Evolutionary conservation across 1,140 invertebrate species (phyloP), one percentile per base, ranked within the genome.

Genomic region (Aphelenchoides avenae): DNA sequence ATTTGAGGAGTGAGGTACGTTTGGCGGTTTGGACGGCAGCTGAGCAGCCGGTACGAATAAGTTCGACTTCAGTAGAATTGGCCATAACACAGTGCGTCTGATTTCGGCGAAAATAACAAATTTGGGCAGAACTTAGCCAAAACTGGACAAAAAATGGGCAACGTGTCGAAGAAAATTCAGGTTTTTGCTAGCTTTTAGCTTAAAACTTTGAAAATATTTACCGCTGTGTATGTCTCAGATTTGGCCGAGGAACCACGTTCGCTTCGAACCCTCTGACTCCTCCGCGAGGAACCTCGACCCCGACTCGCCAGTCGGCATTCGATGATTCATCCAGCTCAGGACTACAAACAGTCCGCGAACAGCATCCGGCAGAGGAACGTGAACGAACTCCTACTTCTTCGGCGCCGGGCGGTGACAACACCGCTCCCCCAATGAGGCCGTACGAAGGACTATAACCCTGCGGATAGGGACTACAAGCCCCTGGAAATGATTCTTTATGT

Each of bases 261-360:
- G 73, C 73, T 36, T 75, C 73, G 7, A 75, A 75, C 46, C 73
- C 73, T 27, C 49, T 75, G 48, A 77, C 73, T 22, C 73, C 73
- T n/a, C 73, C 75, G 24, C 58, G 70, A 26, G 75, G 71, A 44
- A 61, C 64, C n/a, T 76, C 73, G 13, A 75, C 73, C 6, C 73
- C 73, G 20, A 68, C 71, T 48, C 65, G 71, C 11, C 20, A 13
- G 36, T 11, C 60, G 30, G 30, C 47, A 15, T 15, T 41, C 5
- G 58, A 56, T 40, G 54, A 59, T 58, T 29, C 31, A 15, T 46
- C 46, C 15, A 39, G 31, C 29, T 24, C 33, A 42, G 37, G n/a
- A 6, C 29, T 13, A 26, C 6, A 43, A 7, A 30, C 56, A 52
- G 24, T 27, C n/a, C 50, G 50, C n/a, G 46, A 52, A 13, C 48